Evolutionary conservation across 2,888 invertebrate species (phyloP), one percentile per base, ranked within the genome.

Genomic region (Steromphala cineraria): DNA sequence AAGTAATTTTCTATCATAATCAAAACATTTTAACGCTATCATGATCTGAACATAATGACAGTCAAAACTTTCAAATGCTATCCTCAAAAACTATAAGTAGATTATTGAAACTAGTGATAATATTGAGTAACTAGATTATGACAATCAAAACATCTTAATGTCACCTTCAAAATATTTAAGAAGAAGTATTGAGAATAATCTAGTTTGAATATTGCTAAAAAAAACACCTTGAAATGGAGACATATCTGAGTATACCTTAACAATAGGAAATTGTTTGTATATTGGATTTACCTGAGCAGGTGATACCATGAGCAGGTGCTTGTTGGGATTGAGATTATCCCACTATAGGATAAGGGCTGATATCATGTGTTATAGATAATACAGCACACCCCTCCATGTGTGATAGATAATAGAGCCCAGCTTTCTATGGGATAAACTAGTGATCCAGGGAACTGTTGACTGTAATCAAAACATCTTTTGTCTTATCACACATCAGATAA

Each of bases 291-390:
- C 19, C 71, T 71, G 71, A 40, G 40, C 28, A 40, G 62, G 62
- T 62, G 62, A 62, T 24, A 24, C 13, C 19, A 40, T 40, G 28
- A 19, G 10, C 71, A 71, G 71, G 71, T 71, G 71, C 40, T 36
- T 62, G 40, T 40, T 31, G 13, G 71, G 71, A 31, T 71, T 71
- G 36, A 71, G 71, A 71, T 71, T 36, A 71, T 71, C 71, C 40
- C 71, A 31, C 15, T 17, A 71, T 36, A 71, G 71, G 7, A n/a
- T 31, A 56, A 36, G 10, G 36, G 15, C 71, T 17, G 71, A n/a
- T 31, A 71, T 71, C 71, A 71, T 19, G 71, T 46, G 19, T 71
- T 17, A 71, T 31, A 71, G 71, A 71, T 71, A 71, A 40, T 19
- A 71, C 31, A n/a, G 36, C 40, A 71, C n/a, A 36, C 24, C 28